phyloP scores from a whole-genome alignment of 2,797 vertebrate species.

The Heterohyrax brucei region DNA sequence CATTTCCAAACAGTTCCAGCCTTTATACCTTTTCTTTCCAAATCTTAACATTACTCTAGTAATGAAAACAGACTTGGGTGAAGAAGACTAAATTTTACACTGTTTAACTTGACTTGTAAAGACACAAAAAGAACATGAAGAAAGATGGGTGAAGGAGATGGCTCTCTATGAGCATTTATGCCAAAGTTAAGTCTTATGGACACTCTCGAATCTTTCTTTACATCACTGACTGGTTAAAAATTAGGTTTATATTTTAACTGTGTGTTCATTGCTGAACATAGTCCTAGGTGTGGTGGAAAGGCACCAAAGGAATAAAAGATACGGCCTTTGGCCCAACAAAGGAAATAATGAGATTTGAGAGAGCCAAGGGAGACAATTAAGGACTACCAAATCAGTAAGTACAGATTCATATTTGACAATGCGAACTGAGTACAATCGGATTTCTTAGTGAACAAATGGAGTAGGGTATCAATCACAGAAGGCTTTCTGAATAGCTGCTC shows the following conservation, averaged over 20 bases:
- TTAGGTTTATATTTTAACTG: conserved; percentile 37
- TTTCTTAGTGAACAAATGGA: conserved; percentile 24
- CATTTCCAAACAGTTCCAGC: conserved; percentile 46
- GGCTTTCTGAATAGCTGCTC: neutral
- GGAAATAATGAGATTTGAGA: conserved; percentile 47
- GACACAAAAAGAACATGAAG: neutral
- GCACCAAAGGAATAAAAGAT: neutral
- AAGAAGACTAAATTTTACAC: conserved; percentile 28
- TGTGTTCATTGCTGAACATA: conserved; percentile 3
- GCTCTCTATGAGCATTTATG: neutral
- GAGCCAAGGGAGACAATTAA: conserved; percentile 17
- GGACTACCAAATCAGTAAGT: neutral
- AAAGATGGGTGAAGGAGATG: conserved; percentile 40
- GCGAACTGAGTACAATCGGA: conserved; percentile 43
- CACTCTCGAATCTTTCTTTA: neutral
- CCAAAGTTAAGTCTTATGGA: neutral
- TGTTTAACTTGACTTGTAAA: conserved; percentile 60
- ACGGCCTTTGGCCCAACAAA: neutral
- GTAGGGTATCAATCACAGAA: neutral
- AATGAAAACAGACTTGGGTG: conserved; percentile 74
- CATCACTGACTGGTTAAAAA: conserved; percentile 12
- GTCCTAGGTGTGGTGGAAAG: neutral
- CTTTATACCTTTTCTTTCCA: conserved; percentile 60
- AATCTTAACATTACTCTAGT: conserved; percentile 58
- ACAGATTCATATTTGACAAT: conserved; percentile 47